These are phyloP conservation scores for Danio rerio DNA, from an alignment of 2,113 vertebrate genomes.

Conservation along the genomic window DNA sequence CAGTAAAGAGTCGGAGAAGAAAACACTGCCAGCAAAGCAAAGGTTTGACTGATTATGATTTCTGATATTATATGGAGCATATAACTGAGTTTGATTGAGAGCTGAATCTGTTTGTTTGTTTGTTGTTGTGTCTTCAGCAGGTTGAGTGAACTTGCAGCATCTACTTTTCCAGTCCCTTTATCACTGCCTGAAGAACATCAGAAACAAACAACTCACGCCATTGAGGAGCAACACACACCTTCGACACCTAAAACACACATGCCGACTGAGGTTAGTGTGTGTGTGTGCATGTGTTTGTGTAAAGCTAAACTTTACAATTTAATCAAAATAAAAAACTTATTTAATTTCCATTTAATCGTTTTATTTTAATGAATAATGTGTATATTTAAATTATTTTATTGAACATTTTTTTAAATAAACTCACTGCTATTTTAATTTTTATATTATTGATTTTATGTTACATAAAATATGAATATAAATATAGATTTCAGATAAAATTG, in stretches of 20 bases:
- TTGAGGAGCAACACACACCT: slow-evolving; percentile 9
- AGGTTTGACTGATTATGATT: slow-evolving; percentile 39
- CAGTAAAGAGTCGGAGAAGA: slow-evolving; percentile 51
- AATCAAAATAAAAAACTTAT: too few relatives aligned
- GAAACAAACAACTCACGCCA: slow-evolving; percentile 1
- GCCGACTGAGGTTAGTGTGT: slow-evolving; percentile 29
- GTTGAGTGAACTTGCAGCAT: slow-evolving; percentile 46
- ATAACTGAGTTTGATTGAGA: not conserved
- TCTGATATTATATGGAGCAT: not conserved
- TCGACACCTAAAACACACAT: not conserved
- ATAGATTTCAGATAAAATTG: too few relatives aligned
- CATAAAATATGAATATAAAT: too few relatives aligned
- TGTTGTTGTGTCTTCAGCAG: slow-evolving; percentile 26
- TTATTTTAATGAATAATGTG: too few relatives aligned
- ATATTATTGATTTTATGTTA: too few relatives aligned
- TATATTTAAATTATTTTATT: too few relatives aligned
- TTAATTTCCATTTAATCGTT: too few relatives aligned
- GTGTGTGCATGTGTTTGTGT: too few relatives aligned
- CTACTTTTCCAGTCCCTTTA: slow-evolving; percentile 29
- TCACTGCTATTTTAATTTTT: too few relatives aligned
- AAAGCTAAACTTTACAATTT: too few relatives aligned
- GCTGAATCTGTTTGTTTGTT: not conserved
- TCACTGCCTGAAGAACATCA: slow-evolving; percentile 29
- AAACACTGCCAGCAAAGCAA: slow-evolving; percentile 26
- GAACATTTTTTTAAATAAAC: too few relatives aligned